Conservation (phyloP, 2,113 vertebrate species). For the Psettodes erumei region DNA sequence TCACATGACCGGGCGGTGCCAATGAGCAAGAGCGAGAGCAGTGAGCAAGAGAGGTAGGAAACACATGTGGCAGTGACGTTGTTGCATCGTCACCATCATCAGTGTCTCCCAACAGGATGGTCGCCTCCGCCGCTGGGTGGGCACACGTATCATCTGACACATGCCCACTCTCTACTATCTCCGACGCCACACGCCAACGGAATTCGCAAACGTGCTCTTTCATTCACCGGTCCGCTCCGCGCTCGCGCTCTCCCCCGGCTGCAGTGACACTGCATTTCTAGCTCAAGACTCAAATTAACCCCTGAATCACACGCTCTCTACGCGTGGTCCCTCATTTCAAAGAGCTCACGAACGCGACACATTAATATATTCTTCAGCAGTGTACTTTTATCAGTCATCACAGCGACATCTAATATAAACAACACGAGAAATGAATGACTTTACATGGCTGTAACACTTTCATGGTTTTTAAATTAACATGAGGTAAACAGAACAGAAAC, state of each 20-base stretch:
- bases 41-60: slow-evolving; percentile 68
- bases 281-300: slow-evolving; percentile 50
- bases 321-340: slow-evolving; percentile 14
- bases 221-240: slow-evolving; percentile 33
- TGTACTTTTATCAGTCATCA: neutral
- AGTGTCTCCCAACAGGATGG: slow-evolving; percentile 59
- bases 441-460: neutral
- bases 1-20: slow-evolving; percentile 70
- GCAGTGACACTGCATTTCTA: slow-evolving; percentile 69
- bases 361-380: neutral
- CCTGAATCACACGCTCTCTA: slow-evolving; percentile 46
- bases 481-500: slow-evolving; percentile 11
- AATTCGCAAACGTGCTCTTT: slow-evolving; percentile 49
- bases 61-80: slow-evolving; percentile 72
- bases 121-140: slow-evolving; percentile 61
- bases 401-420: neutral
- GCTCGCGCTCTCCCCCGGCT: slow-evolving; percentile 48
- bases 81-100: slow-evolving; percentile 54
- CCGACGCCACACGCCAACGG: slow-evolving; percentile 50
- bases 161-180: slow-evolving; percentile 46
- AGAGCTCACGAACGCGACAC: slow-evolving; percentile 1
- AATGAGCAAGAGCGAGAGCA: slow-evolving; percentile 65
- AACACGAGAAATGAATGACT: neutral
- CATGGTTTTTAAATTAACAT: neutral
- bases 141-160: slow-evolving; percentile 62